Evolutionary conservation across 2,888 invertebrate species (phyloP), one percentile per base, ranked within the genome.

Genomic region (Petrolisthes cinctipes): DNA sequence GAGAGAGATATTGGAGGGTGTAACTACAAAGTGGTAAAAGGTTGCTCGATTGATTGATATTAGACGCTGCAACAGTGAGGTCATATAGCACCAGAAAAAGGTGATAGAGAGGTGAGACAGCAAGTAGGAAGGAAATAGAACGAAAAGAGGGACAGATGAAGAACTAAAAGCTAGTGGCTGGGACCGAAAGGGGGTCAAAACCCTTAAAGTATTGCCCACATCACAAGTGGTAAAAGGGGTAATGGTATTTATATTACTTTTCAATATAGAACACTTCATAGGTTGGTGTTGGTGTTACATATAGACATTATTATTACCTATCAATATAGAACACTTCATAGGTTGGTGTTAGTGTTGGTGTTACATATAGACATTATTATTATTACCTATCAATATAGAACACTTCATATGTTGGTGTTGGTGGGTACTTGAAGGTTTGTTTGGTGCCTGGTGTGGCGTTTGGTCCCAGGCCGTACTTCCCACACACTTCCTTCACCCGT

Each of bases 241-340:
- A 51, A 78, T 57, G 4, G n/a, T 4, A n/a, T 7, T 51, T 75
- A 4, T 6, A 68, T 83, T 91, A 94, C 93, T 92, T 92, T 91
- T 93, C 92, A 88, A 93, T 92, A 89, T 93, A 94, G 90, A 93
- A 94, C 51, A 94, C 93, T 6, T 92, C 91, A 89, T 93, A 94
- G 83, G 93, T 93, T 0, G 93, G 93, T 0, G 93, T 92, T 2
- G n/a, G n/a, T 0, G 37, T 14, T 37, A 20, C 14, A 57, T 9
- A 53, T 82, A 57, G 4, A 51, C 11, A n/a, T 9, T 51, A 66
- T 5, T 7, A 68, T 83, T 91, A 94, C 93, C 92, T 92, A 91
- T 93, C 92, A 88, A 93, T 92, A 89, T 93, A 94, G 90, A 93
- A 94, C 51, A 94, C 93, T 6, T 92, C 91, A 89, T 93, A 94